These are phyloP conservation scores for Leuciscus idus DNA, from an alignment of 2,113 vertebrate genomes.

Conservation along the genomic window DNA sequence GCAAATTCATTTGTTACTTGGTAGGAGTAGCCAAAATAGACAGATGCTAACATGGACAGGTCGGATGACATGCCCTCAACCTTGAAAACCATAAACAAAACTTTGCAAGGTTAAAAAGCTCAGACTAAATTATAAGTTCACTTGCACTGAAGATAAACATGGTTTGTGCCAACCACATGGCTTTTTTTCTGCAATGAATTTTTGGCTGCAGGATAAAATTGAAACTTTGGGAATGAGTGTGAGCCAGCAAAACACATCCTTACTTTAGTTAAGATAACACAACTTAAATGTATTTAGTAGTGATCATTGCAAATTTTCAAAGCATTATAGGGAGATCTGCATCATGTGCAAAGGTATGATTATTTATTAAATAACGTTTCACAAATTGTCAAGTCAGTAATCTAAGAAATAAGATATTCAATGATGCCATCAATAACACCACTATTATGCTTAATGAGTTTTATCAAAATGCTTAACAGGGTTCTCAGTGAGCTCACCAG, in stretches of 20 bases:
- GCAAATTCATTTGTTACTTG: constrained; percentile 4
- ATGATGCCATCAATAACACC: neutral
- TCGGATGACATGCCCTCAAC: constrained; percentile 15
- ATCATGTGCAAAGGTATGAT: neutral
- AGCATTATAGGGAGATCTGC: neutral
- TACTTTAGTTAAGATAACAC: neutral
- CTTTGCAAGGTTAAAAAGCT: constrained; percentile 10
- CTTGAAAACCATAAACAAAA: constrained; percentile 15
- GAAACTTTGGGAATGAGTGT: neutral
- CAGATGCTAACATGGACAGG: neutral
- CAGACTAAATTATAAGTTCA: neutral
- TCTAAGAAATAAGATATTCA: constrained; percentile 25
- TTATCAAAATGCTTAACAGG: neutral
- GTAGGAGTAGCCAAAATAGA: constrained; percentile 4
- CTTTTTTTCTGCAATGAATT: neutral
- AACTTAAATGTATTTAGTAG: neutral
- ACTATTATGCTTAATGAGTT: constrained; percentile 15
- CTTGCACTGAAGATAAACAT: neutral
- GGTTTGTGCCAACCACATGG: neutral
- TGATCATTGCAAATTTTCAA: neutral
- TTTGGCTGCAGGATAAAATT: neutral
- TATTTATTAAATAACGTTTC: neutral
- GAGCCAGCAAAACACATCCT: neutral
- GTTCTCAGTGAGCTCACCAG: neutral
- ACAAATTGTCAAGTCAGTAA: constrained; percentile 19